Evolutionary conservation across 2,888 invertebrate species (phyloP).

Genomic region (Cheilosia soror): DNA sequence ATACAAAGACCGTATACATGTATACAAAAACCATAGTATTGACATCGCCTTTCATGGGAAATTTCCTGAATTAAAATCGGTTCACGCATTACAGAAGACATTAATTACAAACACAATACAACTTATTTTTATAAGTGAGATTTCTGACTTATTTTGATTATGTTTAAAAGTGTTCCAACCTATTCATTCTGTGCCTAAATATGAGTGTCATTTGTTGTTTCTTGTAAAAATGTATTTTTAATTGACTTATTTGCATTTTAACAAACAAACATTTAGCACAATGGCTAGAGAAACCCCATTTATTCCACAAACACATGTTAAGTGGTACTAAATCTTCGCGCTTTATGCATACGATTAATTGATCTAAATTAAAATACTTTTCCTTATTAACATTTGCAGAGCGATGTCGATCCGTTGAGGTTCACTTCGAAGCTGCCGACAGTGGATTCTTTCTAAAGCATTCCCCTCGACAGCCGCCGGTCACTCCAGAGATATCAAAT

Average conservation of each 20-base stretch:
- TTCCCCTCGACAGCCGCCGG: conserved; percentile 89
- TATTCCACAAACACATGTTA: conserved; percentile 6
- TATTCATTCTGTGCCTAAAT: too few species aligned
- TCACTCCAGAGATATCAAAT: conserved; percentile 81
- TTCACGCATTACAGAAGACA: too few species aligned
- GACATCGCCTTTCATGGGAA: too few species aligned
- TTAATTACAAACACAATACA: too few species aligned
- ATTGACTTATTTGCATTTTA: background rate
- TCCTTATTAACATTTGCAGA: conserved; percentile 85
- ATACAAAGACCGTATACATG: too few species aligned
- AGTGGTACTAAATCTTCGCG: background rate
- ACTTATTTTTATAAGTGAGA: too few species aligned
- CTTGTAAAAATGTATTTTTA: background rate
- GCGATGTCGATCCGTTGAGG: conserved; percentile 90
- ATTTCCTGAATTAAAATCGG: too few species aligned
- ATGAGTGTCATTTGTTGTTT: too few species aligned
- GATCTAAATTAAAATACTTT: conserved; percentile 48
- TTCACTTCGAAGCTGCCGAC: conserved; percentile 96
- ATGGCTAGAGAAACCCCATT: background rate
- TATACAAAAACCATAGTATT: too few species aligned
- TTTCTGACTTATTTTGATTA: too few species aligned
- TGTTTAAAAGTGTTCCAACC: too few species aligned
- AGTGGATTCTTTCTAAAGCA: conserved; percentile 96
- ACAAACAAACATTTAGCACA: background rate
- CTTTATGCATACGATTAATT: conserved; percentile 42